Evolutionary conservation across 2,797 vertebrate species (phyloP).

Genomic region (Falco naumanni): DNA sequence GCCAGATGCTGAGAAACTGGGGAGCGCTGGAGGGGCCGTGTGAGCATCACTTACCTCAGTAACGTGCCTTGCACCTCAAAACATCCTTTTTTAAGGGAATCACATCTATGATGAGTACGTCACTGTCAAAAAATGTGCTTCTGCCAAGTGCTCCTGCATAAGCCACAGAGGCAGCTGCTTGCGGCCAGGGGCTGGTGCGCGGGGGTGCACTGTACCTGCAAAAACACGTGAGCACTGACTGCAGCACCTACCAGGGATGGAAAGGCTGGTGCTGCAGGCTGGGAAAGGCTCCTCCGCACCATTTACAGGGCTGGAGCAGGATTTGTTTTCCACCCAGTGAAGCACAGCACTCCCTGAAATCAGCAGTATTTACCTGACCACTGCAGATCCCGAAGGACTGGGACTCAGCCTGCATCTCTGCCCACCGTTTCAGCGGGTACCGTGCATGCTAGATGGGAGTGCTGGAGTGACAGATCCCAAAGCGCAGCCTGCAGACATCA

Average conservation of each 20-base stretch:
- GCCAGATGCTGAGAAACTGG: not conserved
- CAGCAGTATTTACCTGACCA: not conserved
- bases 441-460: accelerated
- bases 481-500: not conserved
- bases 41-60: accelerated
- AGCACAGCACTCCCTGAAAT: not conserved
- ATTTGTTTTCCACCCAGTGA: not conserved
- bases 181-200: not conserved
- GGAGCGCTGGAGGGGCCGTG: not conserved
- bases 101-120: accelerated
- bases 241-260: not conserved
- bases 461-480: not conserved
- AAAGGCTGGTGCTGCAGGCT: not conserved
- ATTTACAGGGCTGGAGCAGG: not conserved
- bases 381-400: not conserved
- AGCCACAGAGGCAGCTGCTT: not conserved
- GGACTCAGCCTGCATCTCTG: not conserved
- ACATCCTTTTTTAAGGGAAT: not conserved
- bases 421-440: not conserved
- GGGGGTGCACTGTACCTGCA: not conserved
- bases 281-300: not conserved
- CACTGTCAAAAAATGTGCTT: accelerated
- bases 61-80: not conserved
- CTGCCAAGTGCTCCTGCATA: not conserved
- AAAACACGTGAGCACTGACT: accelerated